Conservation (phyloP, 2,113 vertebrate genomes). For the Zosterops japonicus region DNA sequence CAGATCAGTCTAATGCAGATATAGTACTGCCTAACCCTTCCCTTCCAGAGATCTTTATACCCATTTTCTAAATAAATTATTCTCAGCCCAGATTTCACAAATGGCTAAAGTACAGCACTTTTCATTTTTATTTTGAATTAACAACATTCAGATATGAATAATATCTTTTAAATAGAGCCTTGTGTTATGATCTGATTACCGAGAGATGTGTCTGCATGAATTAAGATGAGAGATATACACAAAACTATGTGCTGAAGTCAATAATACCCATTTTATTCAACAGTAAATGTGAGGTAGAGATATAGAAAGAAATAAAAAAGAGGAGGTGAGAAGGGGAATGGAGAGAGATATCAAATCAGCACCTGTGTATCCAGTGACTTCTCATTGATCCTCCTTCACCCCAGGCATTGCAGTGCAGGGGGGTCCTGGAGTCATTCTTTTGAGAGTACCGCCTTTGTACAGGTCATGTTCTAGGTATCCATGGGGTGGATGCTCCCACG, state of each 20-base stretch:
- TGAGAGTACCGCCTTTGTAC: background rate
- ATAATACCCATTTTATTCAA: background rate
- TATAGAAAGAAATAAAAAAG: background rate
- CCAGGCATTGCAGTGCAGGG: background rate
- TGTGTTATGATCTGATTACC: background rate
- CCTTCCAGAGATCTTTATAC: background rate
- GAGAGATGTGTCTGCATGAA: background rate
- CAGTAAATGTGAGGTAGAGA: background rate
- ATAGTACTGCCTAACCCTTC: background rate
- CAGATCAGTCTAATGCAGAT: background rate
- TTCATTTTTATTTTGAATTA: background rate
- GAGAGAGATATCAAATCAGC: background rate
- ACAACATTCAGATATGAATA: background rate
- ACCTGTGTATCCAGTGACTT: rapidly evolving
- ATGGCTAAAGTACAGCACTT: background rate
- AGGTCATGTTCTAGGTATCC: background rate
- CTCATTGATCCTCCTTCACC: background rate
- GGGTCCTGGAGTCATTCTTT: background rate
- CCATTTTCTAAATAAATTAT: background rate
- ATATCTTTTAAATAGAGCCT: background rate
- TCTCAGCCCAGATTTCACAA: background rate
- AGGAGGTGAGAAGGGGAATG: background rate
- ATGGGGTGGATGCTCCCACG: background rate
- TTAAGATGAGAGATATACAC: background rate
- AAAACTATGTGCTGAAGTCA: background rate